A percentile compares a stretch with the other conserved stretches of the same genome.
phyloP scores from a whole-genome alignment of 2,797 vertebrate species.

The Parambassis ranga region DNA sequence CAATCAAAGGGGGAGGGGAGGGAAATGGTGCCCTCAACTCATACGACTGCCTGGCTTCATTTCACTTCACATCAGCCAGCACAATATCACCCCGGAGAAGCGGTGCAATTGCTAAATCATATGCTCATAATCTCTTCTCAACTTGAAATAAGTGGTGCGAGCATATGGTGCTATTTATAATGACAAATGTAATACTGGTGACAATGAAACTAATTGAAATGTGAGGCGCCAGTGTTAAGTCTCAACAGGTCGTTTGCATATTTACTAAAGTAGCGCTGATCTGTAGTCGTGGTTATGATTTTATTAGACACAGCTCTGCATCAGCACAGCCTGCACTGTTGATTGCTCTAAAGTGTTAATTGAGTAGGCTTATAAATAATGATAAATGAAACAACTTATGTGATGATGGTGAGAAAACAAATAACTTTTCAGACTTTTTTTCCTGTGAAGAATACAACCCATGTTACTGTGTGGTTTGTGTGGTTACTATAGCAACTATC shows the following conservation, averaged over 20 bases:
- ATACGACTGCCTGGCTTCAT: conserved; percentile 50
- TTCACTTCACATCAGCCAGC: conserved; percentile 57
- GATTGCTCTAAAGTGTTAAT: conserved; percentile 32
- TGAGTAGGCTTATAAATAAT: no score
- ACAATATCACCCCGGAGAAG: conserved; percentile 29
- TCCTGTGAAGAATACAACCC: neutral
- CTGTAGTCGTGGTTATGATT: conserved; percentile 4
- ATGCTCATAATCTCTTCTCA: conserved; percentile 59
- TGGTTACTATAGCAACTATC: conserved; percentile 6
- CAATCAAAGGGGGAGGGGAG: conserved; percentile 60
- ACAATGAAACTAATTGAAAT: conserved; percentile 62
- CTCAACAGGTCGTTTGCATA: conserved; percentile 38
- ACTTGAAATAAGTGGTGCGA: conserved; percentile 49
- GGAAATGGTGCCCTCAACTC: conserved; percentile 40
- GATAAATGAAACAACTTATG: neutral
- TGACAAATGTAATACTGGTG: conserved; percentile 42
- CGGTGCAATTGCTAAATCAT: conserved; percentile 59
- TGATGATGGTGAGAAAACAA: neutral
- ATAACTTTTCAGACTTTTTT: no score
- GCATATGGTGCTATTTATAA: conserved; percentile 60
- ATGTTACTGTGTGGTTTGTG: neutral
- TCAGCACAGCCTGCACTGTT: neutral
- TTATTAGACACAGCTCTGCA: conserved; percentile 14
- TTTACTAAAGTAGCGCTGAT: conserved; percentile 36
- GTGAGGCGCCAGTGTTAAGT: conserved; percentile 18